Evolutionary conservation across 2,797 vertebrate species (phyloP).

Genomic region (Bryconaethiops microstoma): DNA sequence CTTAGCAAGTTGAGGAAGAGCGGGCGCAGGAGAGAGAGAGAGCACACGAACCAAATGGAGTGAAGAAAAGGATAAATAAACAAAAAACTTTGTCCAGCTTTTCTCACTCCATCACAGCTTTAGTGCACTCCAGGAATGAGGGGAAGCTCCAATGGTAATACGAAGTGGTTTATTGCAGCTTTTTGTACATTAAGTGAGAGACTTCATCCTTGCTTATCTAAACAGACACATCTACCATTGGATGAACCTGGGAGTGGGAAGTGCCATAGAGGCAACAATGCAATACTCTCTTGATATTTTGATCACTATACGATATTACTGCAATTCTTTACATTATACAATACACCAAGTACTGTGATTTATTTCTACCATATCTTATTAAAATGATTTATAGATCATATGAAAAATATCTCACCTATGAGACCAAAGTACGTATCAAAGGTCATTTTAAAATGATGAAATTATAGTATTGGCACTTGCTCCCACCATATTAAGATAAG

Average conservation of each 20-base stretch:
- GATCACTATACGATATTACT: no score
- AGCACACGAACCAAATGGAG: constrained; percentile 12
- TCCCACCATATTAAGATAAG: no score
- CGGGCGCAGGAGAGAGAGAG: background rate
- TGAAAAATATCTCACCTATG: no score
- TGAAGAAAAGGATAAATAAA: constrained; percentile 44
- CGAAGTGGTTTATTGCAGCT: constrained; percentile 30
- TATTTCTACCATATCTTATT: no score
- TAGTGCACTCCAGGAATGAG: constrained; percentile 31
- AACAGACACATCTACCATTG: constrained; percentile 44
- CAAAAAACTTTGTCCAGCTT: constrained; percentile 29
- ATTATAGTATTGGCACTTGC: no score
- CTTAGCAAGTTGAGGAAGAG: constrained; percentile 14
- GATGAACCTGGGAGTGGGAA: constrained; percentile 9
- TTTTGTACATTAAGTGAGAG: constrained; percentile 48
- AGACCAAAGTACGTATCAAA: no score
- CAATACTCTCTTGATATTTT: no score
- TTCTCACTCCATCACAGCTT: constrained; percentile 33
- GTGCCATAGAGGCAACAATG: no score
- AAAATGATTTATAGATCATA: no score
- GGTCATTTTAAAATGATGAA: no score
- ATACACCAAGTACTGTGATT: no score
- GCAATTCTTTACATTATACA: no score
- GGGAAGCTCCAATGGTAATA: constrained; percentile 36
- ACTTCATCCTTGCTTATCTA: constrained; percentile 49